Base-by-base conservation (phyloP, 2,113 vertebrate genomes). In the Boleophthalmus pectinirostris region DNA sequence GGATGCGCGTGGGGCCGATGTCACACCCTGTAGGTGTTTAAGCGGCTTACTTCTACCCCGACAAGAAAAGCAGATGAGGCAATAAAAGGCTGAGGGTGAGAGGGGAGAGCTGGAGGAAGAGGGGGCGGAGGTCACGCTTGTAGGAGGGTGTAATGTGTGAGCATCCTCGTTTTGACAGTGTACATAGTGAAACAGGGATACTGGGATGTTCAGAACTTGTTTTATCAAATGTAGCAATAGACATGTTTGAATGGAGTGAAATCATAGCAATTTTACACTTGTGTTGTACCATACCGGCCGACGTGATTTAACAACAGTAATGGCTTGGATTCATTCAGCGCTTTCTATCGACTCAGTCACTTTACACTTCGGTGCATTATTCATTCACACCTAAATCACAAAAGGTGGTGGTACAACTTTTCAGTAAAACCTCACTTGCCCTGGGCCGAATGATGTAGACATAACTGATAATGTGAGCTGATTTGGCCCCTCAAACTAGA, bases 11-110 rank as follows among this genome's bases (percentile, higher is more conserved):
- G 86, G 87, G 90, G 82, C 86, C 80, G 51, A 91, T 92, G 90
- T 92, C 91, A 91, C 90, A 87, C 83, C 88, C 87, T 90, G 93
- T 93, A 93, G 92, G 93, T 91, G 92, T 92, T 87, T 92, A 92
- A 92, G 92, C 91, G 86, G 91, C 90, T 92, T 93, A 92, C 85
- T 91, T 85, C 18, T 61, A 87, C 87, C 90, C 74, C 76, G 80
- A 79, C 82, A 77, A 86, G 82, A 90, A 82, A 75, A 89, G 83
- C 68, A 85, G 86, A 89, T 87, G 87, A 90, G 85, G 87, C 86
- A 85, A 87, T 73, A 73, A 74, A 77, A 82, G 81, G 85, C 69
- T 72, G 77, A 75, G 77, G 72, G 83, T 76, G 87, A 85, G 77
- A 81, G 80, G 82, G 70, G 80, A 82, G 81, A 91, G 84, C 78